Percentiles rank a stretch among this genome's conserved stretches.
phyloP scores from a whole-genome alignment of 2,888 invertebrate genomes.

The Lasioglossum vierecki region DNA sequence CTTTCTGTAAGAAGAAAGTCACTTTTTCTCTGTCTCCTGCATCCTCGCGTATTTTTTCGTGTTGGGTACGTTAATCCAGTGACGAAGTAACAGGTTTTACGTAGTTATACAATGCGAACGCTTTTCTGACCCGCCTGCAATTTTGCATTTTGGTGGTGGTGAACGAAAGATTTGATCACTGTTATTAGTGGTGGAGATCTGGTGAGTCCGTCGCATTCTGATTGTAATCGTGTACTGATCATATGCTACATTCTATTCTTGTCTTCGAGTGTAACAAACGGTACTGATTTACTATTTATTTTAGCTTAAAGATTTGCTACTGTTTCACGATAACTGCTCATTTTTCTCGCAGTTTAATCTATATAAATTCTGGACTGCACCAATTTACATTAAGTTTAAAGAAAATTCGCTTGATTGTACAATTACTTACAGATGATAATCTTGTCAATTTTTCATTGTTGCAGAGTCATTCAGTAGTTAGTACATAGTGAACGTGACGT shows the following conservation, averaged over 20 bases:
- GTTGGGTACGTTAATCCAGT: slow-evolving; percentile 72
- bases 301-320: not conserved
- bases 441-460: slow-evolving; percentile 71
- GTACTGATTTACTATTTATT: slow-evolving; percentile 22
- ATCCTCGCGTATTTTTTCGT: slow-evolving; percentile 68
- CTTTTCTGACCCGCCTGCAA: slow-evolving; percentile 40
- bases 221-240: slow-evolving; percentile 47
- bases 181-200: slow-evolving; percentile 62
- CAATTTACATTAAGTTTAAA: slow-evolving; percentile 31
- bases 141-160: slow-evolving; percentile 46
- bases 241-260: slow-evolving; percentile 42
- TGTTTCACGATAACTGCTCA: not conserved
- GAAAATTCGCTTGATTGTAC: slow-evolving; percentile 16
- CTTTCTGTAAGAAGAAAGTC: slow-evolving; percentile 75
- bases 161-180: slow-evolving; percentile 55
- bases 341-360: slow-evolving; percentile 8
- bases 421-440: slow-evolving; percentile 50
- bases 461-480: slow-evolving; percentile 81
- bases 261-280: not conserved
- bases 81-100: slow-evolving; percentile 33
- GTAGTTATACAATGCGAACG: slow-evolving; percentile 45
- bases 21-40: slow-evolving; percentile 71
- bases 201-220: slow-evolving; percentile 53
- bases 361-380: not conserved
- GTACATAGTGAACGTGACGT: slow-evolving; percentile 61